These are phyloP conservation scores for Heteractis magnifica DNA, from an alignment of 92 coral and sea anemone species.

Conservation along the genomic window DNA sequence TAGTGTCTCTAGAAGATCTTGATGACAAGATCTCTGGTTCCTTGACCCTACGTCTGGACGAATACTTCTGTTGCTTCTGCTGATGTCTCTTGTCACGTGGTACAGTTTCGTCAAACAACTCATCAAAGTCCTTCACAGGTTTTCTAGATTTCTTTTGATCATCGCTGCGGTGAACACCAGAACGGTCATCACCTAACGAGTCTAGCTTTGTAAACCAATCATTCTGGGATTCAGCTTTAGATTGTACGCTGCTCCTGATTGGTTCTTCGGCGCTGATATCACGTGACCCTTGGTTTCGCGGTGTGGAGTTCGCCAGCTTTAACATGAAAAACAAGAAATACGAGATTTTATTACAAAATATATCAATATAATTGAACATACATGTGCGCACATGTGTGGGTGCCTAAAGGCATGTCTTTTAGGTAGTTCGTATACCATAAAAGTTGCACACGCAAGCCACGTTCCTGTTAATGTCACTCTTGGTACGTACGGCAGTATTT, in stretches of 20 bases:
- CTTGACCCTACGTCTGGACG: not conserved
- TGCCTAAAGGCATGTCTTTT: too few species aligned
- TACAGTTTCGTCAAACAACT: constrained; percentile 4
- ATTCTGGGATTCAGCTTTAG: constrained; percentile 11
- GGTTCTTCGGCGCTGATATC: constrained; percentile 25
- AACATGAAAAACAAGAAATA: not conserved
- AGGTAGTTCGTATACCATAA: too few species aligned
- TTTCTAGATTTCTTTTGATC: not conserved
- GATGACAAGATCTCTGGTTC: constrained; percentile 28
- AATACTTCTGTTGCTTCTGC: not conserved
- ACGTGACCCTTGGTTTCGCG: constrained; percentile 6
- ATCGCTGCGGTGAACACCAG: not conserved
- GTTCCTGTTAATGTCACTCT: too few species aligned
- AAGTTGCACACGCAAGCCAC: too few species aligned
- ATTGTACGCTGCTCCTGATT: constrained; percentile 13
- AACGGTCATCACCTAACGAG: not conserved
- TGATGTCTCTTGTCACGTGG: constrained; percentile 1
- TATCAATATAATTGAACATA: not conserved
- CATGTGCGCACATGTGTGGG: too few species aligned
- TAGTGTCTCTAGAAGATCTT: constrained; percentile 5
- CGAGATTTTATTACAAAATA: not conserved
- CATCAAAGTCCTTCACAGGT: constrained; percentile 28
- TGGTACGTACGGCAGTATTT: not conserved
- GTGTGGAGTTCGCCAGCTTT: constrained; percentile 22
- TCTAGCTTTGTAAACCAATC: constrained; percentile 32